A percentile compares a stretch with the other conserved stretches of the same genome.
These are phyloP conservation scores for Mobula birostris DNA, from an alignment of 2,113 vertebrate species.

Conservation along the genomic window DNA sequence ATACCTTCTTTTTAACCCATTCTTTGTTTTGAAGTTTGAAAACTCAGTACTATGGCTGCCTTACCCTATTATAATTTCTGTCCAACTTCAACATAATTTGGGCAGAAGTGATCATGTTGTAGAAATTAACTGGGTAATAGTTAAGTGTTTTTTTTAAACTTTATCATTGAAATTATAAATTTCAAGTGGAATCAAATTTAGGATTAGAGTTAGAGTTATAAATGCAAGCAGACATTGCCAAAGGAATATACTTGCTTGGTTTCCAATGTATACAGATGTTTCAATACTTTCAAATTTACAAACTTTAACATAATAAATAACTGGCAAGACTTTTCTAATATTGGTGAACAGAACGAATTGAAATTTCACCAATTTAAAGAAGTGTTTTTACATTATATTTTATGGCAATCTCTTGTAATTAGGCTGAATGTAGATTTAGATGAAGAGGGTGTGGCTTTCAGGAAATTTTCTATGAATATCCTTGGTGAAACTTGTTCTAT, in stretches of 20 bases:
- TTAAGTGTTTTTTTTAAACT: too few species aligned
- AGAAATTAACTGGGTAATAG: too few species aligned
- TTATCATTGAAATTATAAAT: too few species aligned
- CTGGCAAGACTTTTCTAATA: background rate
- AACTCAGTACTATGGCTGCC: background rate
- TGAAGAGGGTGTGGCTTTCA: background rate
- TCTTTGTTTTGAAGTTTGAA: background rate
- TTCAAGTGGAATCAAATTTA: too few species aligned
- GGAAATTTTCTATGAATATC: background rate
- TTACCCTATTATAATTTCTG: background rate
- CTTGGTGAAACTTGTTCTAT: background rate
- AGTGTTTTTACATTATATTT: background rate
- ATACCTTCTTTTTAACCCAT: background rate
- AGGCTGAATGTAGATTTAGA: background rate
- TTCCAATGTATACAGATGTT: background rate
- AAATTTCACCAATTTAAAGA: background rate
- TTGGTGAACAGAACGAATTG: background rate
- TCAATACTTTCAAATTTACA: background rate
- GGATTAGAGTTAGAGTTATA: background rate
- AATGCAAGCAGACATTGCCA: background rate
- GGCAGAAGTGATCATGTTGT: too few species aligned
- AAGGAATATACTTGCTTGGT: background rate
- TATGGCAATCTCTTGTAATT: background rate
- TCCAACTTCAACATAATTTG: too few species aligned
- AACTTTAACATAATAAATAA: background rate